Percentiles rank a stretch among this genome's conserved stretches.
phyloP scores from a whole-genome alignment of 2,797 vertebrate species.

The Taenioides sp. region DNA sequence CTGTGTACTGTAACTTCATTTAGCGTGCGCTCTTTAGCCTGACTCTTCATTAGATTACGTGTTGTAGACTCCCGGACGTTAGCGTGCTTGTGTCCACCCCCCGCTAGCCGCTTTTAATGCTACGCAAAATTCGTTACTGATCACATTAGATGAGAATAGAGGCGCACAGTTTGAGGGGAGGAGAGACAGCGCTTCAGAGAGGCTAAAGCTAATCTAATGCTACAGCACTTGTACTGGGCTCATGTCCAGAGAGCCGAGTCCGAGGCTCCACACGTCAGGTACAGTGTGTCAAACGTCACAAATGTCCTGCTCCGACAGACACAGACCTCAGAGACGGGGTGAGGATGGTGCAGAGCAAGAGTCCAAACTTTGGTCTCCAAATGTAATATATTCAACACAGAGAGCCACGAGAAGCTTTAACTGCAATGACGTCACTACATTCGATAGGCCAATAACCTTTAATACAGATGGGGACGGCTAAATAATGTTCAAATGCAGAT shows the following conservation, averaged over 20 bases:
- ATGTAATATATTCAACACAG: too few species aligned
- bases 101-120: constrained; percentile 82
- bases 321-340: too few species aligned
- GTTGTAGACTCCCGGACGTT: constrained; percentile 90
- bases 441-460: too few species aligned
- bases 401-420: too few species aligned
- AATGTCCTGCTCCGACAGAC: too few species aligned
- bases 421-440: too few species aligned
- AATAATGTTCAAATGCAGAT: too few species aligned
- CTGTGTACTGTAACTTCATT: constrained; percentile 57
- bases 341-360: too few species aligned
- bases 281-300: too few species aligned
- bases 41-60: constrained; percentile 96
- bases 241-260: constrained; percentile 21
- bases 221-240: constrained; percentile 48
- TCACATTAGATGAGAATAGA: constrained; percentile 97
- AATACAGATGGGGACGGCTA: too few species aligned
- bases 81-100: constrained; percentile 88
- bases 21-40: constrained; percentile 72
- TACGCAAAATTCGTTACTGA: constrained; percentile 99
- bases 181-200: constrained; percentile 56
- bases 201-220: constrained; percentile 64
- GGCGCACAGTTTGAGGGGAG: constrained; percentile 65
- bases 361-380: too few species aligned
- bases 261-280: too few species aligned